Evolutionary conservation across 1,140 invertebrate genomes (phyloP), one percentile per base, ranked within the genome.

Genomic region (Phenacoccus solenopsis): DNA sequence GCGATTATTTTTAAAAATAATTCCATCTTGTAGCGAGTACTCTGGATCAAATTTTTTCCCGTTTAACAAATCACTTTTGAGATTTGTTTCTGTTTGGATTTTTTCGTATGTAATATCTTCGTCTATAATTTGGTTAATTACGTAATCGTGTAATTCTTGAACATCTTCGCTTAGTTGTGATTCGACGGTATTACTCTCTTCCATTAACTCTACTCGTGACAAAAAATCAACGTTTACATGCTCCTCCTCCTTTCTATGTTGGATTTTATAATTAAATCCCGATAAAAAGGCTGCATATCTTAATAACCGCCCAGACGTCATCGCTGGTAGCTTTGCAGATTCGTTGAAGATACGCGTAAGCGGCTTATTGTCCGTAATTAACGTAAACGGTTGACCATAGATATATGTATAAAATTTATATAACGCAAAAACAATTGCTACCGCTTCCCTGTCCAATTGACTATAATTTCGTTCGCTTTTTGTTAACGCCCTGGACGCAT

Each of bases 371-470:
- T 70, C 57, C 10, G 57, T 57, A 64, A 27, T 30, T 3, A 71
- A 49, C 16, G 13, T 56, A 21, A 71, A 71, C n/a, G 67, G 27
- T 7, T 35, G 25, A 27, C 64, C 70, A 71, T 68, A 71, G 12
- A 68, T 70, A 70, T 81, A 85, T 64, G 84, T 74, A 70, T 84
- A 79, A 73, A 84, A 84, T 70, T 80, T 81, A 56, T 76, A 73
- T 64, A 82, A 71, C 16, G 78, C 80, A 75, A 77, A 81, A 49
- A 83, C 71, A 27, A 85, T 78, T 3, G 79, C 77, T 12, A 82
- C 74, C 0, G 77, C 81, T 75, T 86, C 84, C 72, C 80, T 80
- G 30, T 87, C 81, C 4, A 82, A 75, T 70, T 83, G 79, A 20
- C 76, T 74, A 73, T 84, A 85, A 13, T 81, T 80, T 72, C 75